phyloP scores from a whole-genome alignment of 2,113 vertebrate genomes.

The Callorhinus ursinus region DNA sequence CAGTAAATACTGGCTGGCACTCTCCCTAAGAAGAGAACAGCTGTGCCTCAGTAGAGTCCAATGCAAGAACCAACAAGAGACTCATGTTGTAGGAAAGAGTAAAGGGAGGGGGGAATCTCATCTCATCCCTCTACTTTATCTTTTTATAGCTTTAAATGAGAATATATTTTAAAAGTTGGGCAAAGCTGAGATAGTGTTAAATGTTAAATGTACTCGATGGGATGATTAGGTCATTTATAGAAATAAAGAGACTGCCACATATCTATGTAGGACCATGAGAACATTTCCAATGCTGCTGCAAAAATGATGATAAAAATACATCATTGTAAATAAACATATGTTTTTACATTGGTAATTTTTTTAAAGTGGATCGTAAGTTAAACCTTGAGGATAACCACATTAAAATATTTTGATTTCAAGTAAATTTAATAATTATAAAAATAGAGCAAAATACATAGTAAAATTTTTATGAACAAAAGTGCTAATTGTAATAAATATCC shows the following conservation, averaged over 20 bases:
- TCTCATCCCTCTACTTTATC: neutral
- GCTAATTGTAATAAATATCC: neutral
- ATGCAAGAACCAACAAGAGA: neutral
- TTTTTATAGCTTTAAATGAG: neutral
- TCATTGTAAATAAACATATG: neutral
- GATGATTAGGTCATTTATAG: neutral
- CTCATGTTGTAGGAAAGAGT: rapidly evolving
- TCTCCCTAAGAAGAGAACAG: neutral
- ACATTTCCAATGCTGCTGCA: neutral
- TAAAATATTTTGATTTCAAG: neutral
- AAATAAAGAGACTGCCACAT: neutral
- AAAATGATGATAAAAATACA: neutral
- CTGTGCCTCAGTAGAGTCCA: too few species aligned
- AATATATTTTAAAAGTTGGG: neutral
- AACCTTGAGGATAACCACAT: neutral
- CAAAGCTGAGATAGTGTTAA: neutral
- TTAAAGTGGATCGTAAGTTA: neutral
- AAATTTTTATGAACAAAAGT: neutral
- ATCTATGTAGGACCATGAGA: neutral
- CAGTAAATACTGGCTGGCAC: neutral
- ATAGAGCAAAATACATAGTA: neutral
- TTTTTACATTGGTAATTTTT: neutral
- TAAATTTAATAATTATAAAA: neutral
- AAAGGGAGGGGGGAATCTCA: neutral
- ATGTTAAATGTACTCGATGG: neutral